Conservation (phyloP, 2,797 vertebrate species). For the Syncerus caffer region DNA sequence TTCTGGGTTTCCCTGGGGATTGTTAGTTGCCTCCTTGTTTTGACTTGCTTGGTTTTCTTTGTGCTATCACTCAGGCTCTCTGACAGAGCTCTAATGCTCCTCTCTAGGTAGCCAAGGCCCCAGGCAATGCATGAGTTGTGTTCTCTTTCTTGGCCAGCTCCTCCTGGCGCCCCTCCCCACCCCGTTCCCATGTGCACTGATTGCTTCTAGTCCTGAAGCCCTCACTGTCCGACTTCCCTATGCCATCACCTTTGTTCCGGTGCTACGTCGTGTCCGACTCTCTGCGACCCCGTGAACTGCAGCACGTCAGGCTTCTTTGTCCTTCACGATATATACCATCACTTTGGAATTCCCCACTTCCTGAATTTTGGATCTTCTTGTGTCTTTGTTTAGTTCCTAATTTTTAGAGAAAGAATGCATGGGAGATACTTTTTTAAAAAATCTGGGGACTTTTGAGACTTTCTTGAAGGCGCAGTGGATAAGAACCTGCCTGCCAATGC, state of each 20-base stretch:
- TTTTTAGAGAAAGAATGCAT: background rate
- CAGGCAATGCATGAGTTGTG: accelerated
- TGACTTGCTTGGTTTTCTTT: background rate
- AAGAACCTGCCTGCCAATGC: background rate
- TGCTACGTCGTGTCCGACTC: background rate
- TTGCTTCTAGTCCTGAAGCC: background rate
- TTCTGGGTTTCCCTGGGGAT: background rate
- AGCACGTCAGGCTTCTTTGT: background rate
- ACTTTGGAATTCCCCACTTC: background rate
- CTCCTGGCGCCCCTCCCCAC: background rate
- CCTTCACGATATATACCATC: accelerated
- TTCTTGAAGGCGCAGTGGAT: background rate
- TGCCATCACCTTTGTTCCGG: background rate
- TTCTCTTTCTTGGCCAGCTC: background rate
- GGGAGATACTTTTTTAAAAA: background rate
- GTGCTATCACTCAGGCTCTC: background rate
- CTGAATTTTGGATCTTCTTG: background rate
- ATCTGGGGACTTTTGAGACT: background rate
- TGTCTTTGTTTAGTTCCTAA: background rate
- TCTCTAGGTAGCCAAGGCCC: background rate
- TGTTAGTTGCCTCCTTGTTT: background rate
- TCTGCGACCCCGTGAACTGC: background rate
- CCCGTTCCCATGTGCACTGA: accelerated
- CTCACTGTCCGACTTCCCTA: background rate
- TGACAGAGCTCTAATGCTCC: background rate